These are phyloP conservation scores for Cephus rjabovi DNA, from an alignment of 2,888 invertebrate genomes.

Conservation along the genomic window DNA sequence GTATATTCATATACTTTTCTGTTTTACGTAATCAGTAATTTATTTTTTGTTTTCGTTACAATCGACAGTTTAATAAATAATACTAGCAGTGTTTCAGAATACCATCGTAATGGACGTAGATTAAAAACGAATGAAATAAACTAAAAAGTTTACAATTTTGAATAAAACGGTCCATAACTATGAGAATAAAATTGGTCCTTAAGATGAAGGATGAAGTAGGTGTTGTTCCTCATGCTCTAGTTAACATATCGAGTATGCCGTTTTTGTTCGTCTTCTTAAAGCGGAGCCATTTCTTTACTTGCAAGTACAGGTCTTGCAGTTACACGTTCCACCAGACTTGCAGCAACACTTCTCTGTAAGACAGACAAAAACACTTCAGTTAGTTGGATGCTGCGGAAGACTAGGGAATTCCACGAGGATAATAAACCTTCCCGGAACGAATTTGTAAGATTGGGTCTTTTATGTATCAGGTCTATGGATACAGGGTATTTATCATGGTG, in stretches of 20 bases:
- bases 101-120: background rate
- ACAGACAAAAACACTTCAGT: constrained; percentile 14
- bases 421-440: too few relatives aligned
- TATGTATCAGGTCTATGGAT: too few relatives aligned
- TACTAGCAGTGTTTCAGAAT: background rate
- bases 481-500: too few relatives aligned
- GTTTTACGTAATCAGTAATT: background rate
- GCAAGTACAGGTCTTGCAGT: constrained; percentile 32
- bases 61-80: background rate
- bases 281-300: too few relatives aligned
- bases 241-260: background rate
- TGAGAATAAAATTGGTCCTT: background rate
- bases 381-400: too few relatives aligned
- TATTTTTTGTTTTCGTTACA: background rate
- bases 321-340: constrained; percentile 42
- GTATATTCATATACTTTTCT: background rate
- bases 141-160: background rate
- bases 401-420: too few relatives aligned
- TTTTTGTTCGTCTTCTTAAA: background rate
- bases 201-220: background rate
- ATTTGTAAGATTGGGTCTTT: too few relatives aligned
- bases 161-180: background rate
- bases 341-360: constrained; percentile 56
- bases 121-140: background rate
- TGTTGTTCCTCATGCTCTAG: background rate